These are phyloP conservation scores for Alitta virens DNA, from an alignment of 2,888 invertebrate genomes.

Conservation along the genomic window DNA sequence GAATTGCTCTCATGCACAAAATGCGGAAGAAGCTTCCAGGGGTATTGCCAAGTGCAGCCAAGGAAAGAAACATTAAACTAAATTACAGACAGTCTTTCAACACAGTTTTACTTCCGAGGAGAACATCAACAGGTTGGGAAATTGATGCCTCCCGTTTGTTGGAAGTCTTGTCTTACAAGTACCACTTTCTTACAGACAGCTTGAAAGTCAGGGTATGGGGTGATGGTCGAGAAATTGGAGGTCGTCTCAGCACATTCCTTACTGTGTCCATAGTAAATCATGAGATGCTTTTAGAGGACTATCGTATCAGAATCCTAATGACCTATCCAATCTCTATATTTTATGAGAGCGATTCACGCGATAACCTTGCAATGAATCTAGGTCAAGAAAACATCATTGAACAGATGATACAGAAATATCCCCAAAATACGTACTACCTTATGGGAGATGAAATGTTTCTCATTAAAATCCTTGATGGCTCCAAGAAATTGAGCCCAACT, in stretches of 20 bases:
- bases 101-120: not conserved
- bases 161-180: not conserved
- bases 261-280: not conserved
- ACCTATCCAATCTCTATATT: too few relatives aligned
- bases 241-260: not conserved
- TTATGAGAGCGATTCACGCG: too few relatives aligned
- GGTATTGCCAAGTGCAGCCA: not conserved
- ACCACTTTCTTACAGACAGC: not conserved
- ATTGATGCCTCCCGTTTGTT: not conserved
- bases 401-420: too few relatives aligned
- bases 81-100: not conserved
- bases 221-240: not conserved
- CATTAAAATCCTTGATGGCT: not conserved
- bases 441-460: not conserved
- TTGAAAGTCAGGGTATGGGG: not conserved
- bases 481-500: not conserved
- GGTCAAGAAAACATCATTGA: too few relatives aligned
- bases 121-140: not conserved
- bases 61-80: not conserved
- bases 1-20: not conserved
- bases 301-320: not conserved
- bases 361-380: too few relatives aligned
- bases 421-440: not conserved
- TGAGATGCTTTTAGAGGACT: not conserved
- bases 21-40: not conserved